Evolutionary conservation across 2,888 invertebrate species (phyloP), one percentile per base, ranked within the genome.

Genomic region (Rutpela maculata): DNA sequence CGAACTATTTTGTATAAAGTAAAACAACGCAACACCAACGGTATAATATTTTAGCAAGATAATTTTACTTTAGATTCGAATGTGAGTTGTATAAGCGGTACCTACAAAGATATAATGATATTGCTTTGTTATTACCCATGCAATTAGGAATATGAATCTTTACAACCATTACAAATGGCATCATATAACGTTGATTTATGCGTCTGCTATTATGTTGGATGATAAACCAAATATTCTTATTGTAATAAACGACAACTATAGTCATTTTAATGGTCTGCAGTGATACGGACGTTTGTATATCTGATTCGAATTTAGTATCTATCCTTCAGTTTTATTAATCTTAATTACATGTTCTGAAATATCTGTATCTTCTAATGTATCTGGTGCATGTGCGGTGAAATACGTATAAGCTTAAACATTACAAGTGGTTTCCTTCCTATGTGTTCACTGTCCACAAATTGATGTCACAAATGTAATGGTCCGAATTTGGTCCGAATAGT

Each of bases 41-140:
- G 43, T 43, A 43, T 9, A 10, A 43, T 43, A 43, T 43, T 43
- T 43, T 43, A 43, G 43, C 1, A 15, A 43, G 43, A 2, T 43
- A 43, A 43, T 43, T 43, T 43, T 43, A 43, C 43, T 43, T 43
- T 43, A 15, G 43, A 43, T 43, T 43, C 43, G 7, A 12, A 43
- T 43, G 43, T 43, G 43, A 43, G 43, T 43, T 43, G 43, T 43
- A 43, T 11, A 10, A 43, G 43, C 1, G 43, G 11, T 43, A 43
- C 43, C 43, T 43, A 43, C 43, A 43, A 43, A 43, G 43, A 43
- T 43, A 43, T 1, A 43, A 15, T 43, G 43, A 43, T 43, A 43
- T 43, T 43, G 43, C 43, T 43, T 43, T 43, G 43, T 43, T 43
- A 43, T 43, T 43, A 43, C 43, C 43, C 43, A 43, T 43, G 43